Conservation (phyloP, 2,888 invertebrate species). For the Keiferia lycopersicella region DNA sequence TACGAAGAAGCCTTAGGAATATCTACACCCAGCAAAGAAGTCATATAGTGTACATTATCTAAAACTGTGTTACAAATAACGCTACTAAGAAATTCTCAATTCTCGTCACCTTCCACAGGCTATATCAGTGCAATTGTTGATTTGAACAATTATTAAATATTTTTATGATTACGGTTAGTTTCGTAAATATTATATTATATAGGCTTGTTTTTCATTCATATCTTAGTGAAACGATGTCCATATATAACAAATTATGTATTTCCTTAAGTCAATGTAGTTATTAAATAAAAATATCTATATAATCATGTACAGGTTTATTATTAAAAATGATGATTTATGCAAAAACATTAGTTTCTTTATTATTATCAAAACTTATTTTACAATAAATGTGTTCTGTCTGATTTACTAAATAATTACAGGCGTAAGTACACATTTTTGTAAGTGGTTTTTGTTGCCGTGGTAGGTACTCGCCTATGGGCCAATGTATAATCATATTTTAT, state of each 20-base stretch:
- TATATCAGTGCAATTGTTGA: constrained; percentile 74
- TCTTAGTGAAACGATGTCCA: constrained; percentile 70
- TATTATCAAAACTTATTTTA: background rate
- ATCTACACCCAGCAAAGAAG: constrained; percentile 94
- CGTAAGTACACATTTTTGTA: background rate
- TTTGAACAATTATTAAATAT: constrained; percentile 64
- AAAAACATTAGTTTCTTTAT: constrained; percentile 19
- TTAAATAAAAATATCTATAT: constrained; percentile 64
- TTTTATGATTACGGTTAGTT: constrained; percentile 56
- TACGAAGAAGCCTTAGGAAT: constrained; percentile 96
- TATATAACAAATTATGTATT: constrained; percentile 66
- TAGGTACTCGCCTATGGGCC: no score
- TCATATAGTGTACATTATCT: constrained; percentile 73
- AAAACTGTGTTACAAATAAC: constrained; percentile 20
- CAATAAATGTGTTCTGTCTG: background rate
- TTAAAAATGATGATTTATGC: constrained; percentile 64
- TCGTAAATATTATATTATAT: constrained; percentile 46
- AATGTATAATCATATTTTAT: no score
- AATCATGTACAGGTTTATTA: constrained; percentile 75
- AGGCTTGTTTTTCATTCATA: constrained; percentile 59
- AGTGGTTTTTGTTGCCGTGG: no score
- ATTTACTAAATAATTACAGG: background rate
- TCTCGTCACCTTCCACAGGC: constrained; percentile 58
- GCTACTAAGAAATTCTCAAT: constrained; percentile 36
- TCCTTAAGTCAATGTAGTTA: constrained; percentile 61